These are phyloP conservation scores for Sphinx pinastri DNA, from an alignment of 2,888 invertebrate genomes.

Conservation along the genomic window DNA sequence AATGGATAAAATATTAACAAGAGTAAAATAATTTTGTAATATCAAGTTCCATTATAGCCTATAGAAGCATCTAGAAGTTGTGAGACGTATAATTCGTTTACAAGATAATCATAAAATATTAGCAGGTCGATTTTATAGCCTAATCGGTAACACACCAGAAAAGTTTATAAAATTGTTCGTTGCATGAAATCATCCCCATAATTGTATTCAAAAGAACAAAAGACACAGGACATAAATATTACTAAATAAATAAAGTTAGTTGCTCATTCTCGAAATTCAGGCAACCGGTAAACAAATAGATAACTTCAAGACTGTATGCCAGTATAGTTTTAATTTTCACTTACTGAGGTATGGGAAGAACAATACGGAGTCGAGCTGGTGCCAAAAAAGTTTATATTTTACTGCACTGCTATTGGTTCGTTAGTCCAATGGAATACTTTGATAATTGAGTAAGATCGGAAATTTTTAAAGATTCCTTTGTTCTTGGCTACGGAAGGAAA, in stretches of 20 bases:
- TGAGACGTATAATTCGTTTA: too few relatives aligned
- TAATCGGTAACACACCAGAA: too few relatives aligned
- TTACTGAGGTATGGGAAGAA: conserved; percentile 44
- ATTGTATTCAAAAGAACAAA: not conserved
- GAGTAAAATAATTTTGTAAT: too few relatives aligned
- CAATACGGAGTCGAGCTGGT: conserved; percentile 34
- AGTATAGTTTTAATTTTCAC: conserved; percentile 64
- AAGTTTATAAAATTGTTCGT: too few relatives aligned
- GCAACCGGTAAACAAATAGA: conserved; percentile 35
- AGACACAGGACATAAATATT: not conserved
- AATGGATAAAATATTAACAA: too few relatives aligned
- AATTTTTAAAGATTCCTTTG: conserved; percentile 39
- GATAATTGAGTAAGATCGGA: conserved; percentile 61
- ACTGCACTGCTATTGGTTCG: conserved; percentile 52
- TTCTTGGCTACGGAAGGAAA: conserved; percentile 13
- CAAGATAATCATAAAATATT: too few relatives aligned
- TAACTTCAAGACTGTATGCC: conserved; percentile 39
- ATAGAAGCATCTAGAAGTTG: too few relatives aligned
- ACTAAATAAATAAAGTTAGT: not conserved
- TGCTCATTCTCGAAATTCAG: conserved; percentile 18
- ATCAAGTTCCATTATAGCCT: too few relatives aligned
- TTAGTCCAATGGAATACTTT: conserved; percentile 60
- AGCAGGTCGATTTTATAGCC: too few relatives aligned
- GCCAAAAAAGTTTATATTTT: conserved; percentile 61
- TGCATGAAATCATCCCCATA: too few relatives aligned